These are phyloP conservation scores for Oostethus manadensis DNA, from an alignment of 2,113 vertebrate species.

Conservation along the genomic window DNA sequence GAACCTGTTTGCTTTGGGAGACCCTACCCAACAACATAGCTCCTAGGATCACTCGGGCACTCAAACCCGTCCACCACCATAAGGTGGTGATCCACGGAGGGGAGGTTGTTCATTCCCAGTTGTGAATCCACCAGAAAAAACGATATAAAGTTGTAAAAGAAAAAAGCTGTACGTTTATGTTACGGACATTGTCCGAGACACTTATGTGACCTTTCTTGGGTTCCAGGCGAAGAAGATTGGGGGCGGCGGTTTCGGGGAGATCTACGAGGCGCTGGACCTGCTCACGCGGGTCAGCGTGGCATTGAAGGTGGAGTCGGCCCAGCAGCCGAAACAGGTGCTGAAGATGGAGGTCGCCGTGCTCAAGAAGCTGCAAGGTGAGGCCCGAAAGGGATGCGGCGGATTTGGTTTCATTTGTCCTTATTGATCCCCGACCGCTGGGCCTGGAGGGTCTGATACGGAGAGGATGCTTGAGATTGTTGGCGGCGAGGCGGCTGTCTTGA, in stretches of 20 bases:
- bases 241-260: conserved; percentile 97
- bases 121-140: no score
- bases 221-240: conserved; percentile 93
- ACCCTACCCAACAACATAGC: no score
- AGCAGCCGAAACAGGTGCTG: conserved; percentile 97
- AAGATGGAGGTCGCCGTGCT: conserved; percentile 99
- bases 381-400: conserved; percentile 23
- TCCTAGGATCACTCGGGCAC: no score
- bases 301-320: conserved; percentile 96
- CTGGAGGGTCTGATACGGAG: conserved; percentile 5
- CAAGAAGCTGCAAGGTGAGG: conserved; percentile 96
- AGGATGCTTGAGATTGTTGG: neutral
- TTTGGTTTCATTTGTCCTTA: conserved; percentile 30
- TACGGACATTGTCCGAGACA: no score
- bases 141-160: no score
- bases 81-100: no score
- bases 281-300: conserved; percentile 90
- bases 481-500: neutral
- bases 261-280: conserved; percentile 95
- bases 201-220: no score
- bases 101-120: no score
- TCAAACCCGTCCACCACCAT: no score
- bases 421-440: conserved; percentile 9
- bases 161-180: no score
- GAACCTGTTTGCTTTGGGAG: no score